phyloP scores from a whole-genome alignment of 2,888 invertebrate species.

The Eupithecia vulgata region DNA sequence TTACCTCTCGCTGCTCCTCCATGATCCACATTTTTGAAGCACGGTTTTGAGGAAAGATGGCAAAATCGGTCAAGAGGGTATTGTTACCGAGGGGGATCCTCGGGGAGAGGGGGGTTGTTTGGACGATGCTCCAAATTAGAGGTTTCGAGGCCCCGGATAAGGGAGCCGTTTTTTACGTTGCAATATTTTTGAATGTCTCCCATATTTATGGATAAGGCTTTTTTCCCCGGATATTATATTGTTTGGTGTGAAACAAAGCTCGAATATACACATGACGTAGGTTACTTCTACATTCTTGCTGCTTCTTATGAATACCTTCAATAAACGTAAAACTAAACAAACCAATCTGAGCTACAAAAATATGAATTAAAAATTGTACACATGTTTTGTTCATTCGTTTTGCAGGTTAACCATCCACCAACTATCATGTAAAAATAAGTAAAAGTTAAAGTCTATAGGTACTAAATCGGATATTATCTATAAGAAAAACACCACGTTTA shows the following conservation, averaged over 20 bases:
- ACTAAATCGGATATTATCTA: not conserved
- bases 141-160: conserved; percentile 4
- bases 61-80: conserved; percentile 39
- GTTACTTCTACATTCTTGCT: not conserved
- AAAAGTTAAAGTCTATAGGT: too few species aligned
- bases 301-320: not conserved
- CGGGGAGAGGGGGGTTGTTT: conserved; percentile 11
- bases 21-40: conserved; percentile 31
- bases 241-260: not conserved
- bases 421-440: too few species aligned
- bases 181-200: conserved; percentile 4
- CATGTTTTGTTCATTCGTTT: too few species aligned
- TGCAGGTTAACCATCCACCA: too few species aligned
- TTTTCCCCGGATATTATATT: not conserved
- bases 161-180: not conserved
- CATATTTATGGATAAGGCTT: not conserved
- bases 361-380: too few species aligned
- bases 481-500: too few species aligned
- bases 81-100: conserved; percentile 21
- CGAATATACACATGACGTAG: not conserved
- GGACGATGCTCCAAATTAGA: conserved; percentile 22
- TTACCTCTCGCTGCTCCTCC: conserved; percentile 7
- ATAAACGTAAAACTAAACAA: too few species aligned
- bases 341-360: too few species aligned
- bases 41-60: conserved; percentile 28